A percentile compares a stretch with the other conserved stretches of the same genome.
Conservation (phyloP, 2,888 invertebrate genomes). For the Meghimatium bilineatum region DNA sequence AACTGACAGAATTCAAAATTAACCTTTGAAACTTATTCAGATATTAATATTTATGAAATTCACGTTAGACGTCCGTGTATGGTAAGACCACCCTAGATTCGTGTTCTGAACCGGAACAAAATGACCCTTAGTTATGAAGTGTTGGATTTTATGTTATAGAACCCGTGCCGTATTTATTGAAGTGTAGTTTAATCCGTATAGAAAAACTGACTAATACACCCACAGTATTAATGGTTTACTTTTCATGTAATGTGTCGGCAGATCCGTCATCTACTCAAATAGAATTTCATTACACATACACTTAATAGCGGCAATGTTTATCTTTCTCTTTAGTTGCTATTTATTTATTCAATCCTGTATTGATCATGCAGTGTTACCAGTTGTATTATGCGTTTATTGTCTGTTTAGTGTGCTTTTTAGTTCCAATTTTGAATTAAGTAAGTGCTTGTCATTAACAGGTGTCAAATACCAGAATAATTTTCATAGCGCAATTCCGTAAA, state of each 20-base stretch:
- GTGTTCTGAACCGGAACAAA: neutral
- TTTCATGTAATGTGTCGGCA: neutral
- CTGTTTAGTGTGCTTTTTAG: no score
- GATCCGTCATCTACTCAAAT: neutral
- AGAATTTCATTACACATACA: neutral
- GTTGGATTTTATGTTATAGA: neutral
- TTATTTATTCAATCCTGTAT: neutral
- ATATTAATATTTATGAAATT: neutral
- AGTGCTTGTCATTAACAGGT: neutral
- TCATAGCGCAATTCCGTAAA: no score
- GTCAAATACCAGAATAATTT: no score
- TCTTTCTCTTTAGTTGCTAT: neutral
- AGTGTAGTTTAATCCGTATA: neutral
- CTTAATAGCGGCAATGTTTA: neutral
- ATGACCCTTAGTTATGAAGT: conserved; percentile 8
- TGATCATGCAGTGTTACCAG: neutral
- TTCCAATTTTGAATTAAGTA: neutral
- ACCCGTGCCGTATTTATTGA: neutral
- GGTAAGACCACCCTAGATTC: conserved; percentile 33
- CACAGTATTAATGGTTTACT: neutral
- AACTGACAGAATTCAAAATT: neutral
- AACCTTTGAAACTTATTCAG: conserved; percentile 27
- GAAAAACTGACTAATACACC: neutral
- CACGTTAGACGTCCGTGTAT: neutral
- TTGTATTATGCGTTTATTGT: no score